A percentile compares a stretch with the other conserved stretches of the same genome.
phyloP scores from a whole-genome alignment of 2,113 vertebrate species.

The Orycteropus afer region DNA sequence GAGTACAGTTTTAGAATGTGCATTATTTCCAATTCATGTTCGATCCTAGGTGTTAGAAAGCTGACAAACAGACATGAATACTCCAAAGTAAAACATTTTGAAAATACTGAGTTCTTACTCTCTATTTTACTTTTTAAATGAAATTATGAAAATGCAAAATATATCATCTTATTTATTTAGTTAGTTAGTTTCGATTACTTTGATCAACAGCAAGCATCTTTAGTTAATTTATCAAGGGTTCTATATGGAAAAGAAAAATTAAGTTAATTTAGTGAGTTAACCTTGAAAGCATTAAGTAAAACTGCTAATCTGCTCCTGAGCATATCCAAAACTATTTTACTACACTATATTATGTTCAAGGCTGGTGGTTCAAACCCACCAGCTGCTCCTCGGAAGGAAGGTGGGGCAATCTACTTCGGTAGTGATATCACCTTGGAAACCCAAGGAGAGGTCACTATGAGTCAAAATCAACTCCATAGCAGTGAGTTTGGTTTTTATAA shows the following conservation, averaged over 20 bases:
- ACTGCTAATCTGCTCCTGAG: not conserved
- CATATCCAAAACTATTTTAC: constrained; percentile 5
- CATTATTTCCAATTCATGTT: not conserved
- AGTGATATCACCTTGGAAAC: too few relatives aligned
- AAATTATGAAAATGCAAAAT: constrained; percentile 3
- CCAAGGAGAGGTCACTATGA: too few relatives aligned
- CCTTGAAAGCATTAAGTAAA: constrained; percentile 30
- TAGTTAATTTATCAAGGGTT: not conserved
- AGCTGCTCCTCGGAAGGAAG: too few relatives aligned
- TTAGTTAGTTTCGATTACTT: constrained; percentile 23
- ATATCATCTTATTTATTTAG: not conserved
- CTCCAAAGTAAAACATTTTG: not conserved
- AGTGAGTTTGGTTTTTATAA: too few relatives aligned
- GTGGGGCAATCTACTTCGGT: too few relatives aligned
- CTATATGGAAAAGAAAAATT: constrained; percentile 55
- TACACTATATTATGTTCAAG: too few relatives aligned
- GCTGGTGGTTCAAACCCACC: too few relatives aligned
- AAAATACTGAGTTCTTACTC: not conserved
- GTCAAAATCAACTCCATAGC: too few relatives aligned
- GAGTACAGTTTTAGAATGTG: not conserved
- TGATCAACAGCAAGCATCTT: not conserved
- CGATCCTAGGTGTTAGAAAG: not conserved
- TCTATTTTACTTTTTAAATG: constrained; percentile 31
- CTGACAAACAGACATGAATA: not conserved
- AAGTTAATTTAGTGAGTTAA: constrained; percentile 54